Conservation (phyloP, 2,888 invertebrate genomes). For the Balanococcus diminutus region DNA sequence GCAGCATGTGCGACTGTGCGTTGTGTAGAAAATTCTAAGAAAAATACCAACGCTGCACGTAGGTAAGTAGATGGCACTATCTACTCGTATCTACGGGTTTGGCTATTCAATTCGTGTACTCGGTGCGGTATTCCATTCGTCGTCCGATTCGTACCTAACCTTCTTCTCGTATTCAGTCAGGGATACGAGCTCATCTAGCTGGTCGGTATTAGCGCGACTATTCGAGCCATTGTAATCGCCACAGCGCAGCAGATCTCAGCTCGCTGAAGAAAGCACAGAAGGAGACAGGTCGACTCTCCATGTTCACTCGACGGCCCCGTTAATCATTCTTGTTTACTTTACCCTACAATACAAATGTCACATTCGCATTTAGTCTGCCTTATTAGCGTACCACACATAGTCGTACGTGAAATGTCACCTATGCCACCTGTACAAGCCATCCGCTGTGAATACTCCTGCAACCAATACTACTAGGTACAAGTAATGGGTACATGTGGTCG, state of each 20-base stretch:
- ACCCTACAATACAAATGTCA: neutral
- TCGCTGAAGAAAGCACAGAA: neutral
- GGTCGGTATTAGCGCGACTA: neutral
- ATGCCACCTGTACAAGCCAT: neutral
- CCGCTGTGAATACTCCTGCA: too few species aligned
- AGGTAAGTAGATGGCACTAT: too few species aligned
- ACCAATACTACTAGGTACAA: too few species aligned
- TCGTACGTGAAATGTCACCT: neutral
- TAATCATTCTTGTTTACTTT: conserved; percentile 8
- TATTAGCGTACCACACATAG: neutral
- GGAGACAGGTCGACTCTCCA: neutral
- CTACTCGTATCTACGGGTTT: too few species aligned
- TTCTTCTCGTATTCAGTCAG: too few species aligned
- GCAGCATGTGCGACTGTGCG: neutral
- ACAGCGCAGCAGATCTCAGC: neutral
- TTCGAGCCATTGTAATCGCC: neutral
- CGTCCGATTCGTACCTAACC: neutral
- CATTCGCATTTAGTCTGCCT: neutral
- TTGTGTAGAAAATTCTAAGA: neutral
- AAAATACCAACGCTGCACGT: neutral
- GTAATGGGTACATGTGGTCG: neutral
- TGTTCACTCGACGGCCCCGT: neutral
- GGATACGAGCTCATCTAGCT: too few species aligned
- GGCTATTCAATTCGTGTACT: too few species aligned
- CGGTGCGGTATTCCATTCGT: neutral